Evolutionary conservation across 2,888 invertebrate species (phyloP).

Genomic region (Aporophyla lueneburgensis): DNA sequence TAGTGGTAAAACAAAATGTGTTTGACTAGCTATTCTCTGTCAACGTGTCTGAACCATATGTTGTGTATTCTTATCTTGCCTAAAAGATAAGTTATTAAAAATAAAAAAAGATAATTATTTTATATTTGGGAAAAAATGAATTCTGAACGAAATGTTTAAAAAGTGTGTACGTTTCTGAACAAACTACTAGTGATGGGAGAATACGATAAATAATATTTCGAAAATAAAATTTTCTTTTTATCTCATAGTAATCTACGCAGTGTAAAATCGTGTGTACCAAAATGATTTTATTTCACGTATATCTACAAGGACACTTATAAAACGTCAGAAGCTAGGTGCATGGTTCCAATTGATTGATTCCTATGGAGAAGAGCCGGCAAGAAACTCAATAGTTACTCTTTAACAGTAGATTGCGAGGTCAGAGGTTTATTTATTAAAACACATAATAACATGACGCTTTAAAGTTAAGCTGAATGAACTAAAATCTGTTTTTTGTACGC

Average conservation of each 20-base stretch:
- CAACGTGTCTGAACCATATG: not conserved
- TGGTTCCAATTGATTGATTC: too few relatives aligned
- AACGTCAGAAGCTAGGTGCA: too few relatives aligned
- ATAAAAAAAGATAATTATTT: not conserved
- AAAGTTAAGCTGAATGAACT: not conserved
- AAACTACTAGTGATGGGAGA: slow-evolving; percentile 43
- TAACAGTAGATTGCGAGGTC: not conserved
- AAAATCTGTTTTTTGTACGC: not conserved
- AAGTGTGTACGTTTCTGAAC: slow-evolving; percentile 39
- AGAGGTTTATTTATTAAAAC: not conserved
- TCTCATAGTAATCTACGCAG: too few relatives aligned
- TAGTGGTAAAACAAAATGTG: too few relatives aligned
- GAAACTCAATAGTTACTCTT: too few relatives aligned
- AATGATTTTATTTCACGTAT: too few relatives aligned
- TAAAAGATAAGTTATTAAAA: not conserved
- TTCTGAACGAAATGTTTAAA: slow-evolving; percentile 27
- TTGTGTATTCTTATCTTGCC: not conserved
- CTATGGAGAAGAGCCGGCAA: too few relatives aligned
- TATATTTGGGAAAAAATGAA: not conserved
- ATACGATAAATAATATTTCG: slow-evolving; percentile 14
- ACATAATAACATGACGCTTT: not conserved
- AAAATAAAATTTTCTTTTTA: not conserved
- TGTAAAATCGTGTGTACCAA: not conserved
- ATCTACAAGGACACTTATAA: too few relatives aligned
- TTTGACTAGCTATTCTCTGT: too few relatives aligned